These are phyloP conservation scores for Zoanthus sociatus DNA, from an alignment of 92 coral and sea anemone genomes.

Conservation along the genomic window DNA sequence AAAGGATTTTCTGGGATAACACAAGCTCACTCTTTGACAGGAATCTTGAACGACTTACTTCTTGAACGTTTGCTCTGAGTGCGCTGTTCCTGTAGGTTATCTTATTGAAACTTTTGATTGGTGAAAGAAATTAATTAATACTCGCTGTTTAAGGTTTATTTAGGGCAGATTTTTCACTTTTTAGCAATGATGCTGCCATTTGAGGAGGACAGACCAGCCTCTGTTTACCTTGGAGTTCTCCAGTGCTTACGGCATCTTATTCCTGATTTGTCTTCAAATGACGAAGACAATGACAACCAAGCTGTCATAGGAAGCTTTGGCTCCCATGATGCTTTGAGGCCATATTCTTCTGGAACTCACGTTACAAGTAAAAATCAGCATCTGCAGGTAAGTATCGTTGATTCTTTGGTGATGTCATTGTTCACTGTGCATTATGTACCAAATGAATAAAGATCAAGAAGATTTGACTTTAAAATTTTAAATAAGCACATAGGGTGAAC, in stretches of 20 bases:
- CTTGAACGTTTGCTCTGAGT: not conserved
- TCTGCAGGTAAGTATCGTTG: conserved; percentile 46
- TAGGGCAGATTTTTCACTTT: not conserved
- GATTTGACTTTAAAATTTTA: no score
- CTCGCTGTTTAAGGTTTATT: not conserved
- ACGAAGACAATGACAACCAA: conserved; percentile 58
- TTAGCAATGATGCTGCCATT: conserved; percentile 84
- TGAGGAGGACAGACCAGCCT: conserved; percentile 76
- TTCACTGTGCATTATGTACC: no score
- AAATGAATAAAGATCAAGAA: no score
- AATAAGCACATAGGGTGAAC: no score
- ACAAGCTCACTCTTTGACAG: no score
- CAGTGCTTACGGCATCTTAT: conserved; percentile 90
- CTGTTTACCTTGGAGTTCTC: conserved; percentile 88
- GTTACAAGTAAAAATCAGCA: conserved; percentile 61
- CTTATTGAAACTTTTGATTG: no score
- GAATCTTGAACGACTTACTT: no score
- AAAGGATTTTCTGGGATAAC: no score
- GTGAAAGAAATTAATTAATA: no score
- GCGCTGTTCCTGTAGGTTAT: not conserved
- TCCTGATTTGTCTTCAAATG: conserved; percentile 73
- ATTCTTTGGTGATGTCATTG: no score
- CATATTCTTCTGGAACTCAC: conserved; percentile 47
- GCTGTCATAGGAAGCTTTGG: conserved; percentile 94
- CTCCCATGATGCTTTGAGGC: conserved; percentile 56